phyloP scores from a whole-genome alignment of 2,113 vertebrate genomes.

The Bos indicus region DNA sequence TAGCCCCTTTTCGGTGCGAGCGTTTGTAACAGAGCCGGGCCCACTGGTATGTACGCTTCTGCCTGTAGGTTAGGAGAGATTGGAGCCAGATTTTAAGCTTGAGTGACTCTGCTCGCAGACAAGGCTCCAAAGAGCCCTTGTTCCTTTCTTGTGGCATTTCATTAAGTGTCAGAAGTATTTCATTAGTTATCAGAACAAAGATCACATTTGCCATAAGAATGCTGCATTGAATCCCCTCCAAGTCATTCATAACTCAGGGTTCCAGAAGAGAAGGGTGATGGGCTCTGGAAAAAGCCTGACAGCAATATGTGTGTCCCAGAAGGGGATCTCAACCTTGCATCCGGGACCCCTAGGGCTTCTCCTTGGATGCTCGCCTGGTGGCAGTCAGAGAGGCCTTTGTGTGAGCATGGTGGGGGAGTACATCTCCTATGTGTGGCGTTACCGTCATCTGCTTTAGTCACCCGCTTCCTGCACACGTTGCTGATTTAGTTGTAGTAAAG shows the following conservation, averaged over 20 bases:
- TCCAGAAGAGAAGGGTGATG: background rate
- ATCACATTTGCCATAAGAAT: conserved; percentile 55
- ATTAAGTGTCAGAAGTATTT: conserved; percentile 72
- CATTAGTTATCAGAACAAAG: conserved; percentile 68
- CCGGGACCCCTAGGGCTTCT: background rate
- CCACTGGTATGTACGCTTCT: conserved; percentile 17
- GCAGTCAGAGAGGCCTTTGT: background rate
- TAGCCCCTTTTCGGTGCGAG: background rate
- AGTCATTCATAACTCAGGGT: conserved; percentile 33
- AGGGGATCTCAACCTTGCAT: background rate
- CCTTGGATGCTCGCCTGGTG: background rate
- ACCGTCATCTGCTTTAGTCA: background rate
- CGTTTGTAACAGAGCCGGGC: background rate
- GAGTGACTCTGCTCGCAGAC: conserved; percentile 60
- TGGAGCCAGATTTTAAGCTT: conserved; percentile 64
- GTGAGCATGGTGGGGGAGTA: background rate
- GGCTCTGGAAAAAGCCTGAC: conserved; percentile 11
- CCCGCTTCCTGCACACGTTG: background rate
- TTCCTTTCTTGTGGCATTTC: conserved; percentile 63
- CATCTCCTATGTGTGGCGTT: background rate
- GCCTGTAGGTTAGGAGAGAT: conserved; percentile 62
- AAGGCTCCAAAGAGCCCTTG: conserved; percentile 59
- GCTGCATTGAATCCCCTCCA: conserved; percentile 42
- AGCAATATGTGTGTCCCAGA: background rate
- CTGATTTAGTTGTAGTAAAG: background rate